Evolutionary conservation across 2,797 vertebrate genomes (phyloP), one percentile per base, ranked within the genome.

Genomic region (Aplochiton taeniatus): DNA sequence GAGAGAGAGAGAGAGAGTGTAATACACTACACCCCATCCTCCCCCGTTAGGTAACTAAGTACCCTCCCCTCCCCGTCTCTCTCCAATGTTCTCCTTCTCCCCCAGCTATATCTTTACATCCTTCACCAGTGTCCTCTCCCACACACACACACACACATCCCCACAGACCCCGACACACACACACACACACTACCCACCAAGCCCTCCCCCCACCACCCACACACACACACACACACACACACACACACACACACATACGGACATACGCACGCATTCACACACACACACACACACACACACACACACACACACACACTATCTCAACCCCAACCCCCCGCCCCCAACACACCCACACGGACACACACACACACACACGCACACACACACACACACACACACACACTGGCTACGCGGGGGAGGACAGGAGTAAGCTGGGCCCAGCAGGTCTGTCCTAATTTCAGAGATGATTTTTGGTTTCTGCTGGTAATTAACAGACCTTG

Each of bases 401-500:
- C 41, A 83, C 76, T 74, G 78, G 78, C 81, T 81, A 72, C 84
- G 77, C 77, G 78, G 80, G 78, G 75, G 75, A 77, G 73, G 80
- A 85, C 76, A 82, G 89, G 87, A 88, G 77, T 89, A 86, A 84
- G 83, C 85, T 82, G 78, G 76, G 0, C 63, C 78, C 78, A 69
- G 74, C 72, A 31, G 31, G 87, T 89, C 81, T 83, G 86, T 89
- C 87, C 89, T 90, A 83, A 91, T 93, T 93, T 92, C 85, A 81
- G 76, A 92, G 85, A 91, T 92, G 90, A 94, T 94, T 90, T 91
- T 93, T n/a, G n/a, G n/a, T n/a, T 93, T 94, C 93, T 94, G 93
- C 90, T 91, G 94, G 85, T 86, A 93, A 93, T 94, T 94, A 95
- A 88, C 90, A 92, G 87, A 88, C 88, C 85, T 91, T 93, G 90